Evolutionary conservation across 2,888 invertebrate genomes (phyloP), one percentile per base, ranked within the genome.

Genomic region (Drosophila anomelani): DNA sequence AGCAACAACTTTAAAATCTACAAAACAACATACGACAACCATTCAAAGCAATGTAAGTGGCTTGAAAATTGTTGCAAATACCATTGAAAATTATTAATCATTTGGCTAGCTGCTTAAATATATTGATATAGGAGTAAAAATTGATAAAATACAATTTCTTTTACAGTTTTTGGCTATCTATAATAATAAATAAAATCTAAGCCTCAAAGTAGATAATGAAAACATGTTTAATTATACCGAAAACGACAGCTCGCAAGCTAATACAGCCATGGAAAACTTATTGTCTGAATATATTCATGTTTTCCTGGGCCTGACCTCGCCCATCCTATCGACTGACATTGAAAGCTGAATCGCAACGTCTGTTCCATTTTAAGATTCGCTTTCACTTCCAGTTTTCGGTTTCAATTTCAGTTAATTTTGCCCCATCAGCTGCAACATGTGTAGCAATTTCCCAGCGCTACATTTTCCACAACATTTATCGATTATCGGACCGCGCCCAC

Each of bases 401-500:
- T 81, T 63, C 55, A 41, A 57, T 71, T 64, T 73, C 59, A 51
- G 51, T 66, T 67, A 44, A 67, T 70, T 79, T 82, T 53, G 36
- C 56, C 49, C 66, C 64, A 78, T 80, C 74, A 86, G 71, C 69
- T 77, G 79, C 73, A 66, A 67, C 70, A 69, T 80, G 77, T 76
- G 71, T 72, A 76, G 69, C 70, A 66, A 84, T 79, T 84, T 78
- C 75, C 77, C 86, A 81, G 60, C 68, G 66, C 68, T 67, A 60
- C 49, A 75, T 76, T 83, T 81, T 79, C 77, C 74, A 75, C 75
- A 75, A 79, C 79, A 77, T 84, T 84, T 88, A 84, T 84, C 77
- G 84, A 88, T 84, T 84, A 87, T 84, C 71, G 85, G 71, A 15
- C 63, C 26, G 38, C 36, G 44, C 36, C 17, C 34, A 23, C 43